Base-by-base conservation (phyloP, 2,797 vertebrate species). In the Hoplostethus mediterraneus region DNA sequence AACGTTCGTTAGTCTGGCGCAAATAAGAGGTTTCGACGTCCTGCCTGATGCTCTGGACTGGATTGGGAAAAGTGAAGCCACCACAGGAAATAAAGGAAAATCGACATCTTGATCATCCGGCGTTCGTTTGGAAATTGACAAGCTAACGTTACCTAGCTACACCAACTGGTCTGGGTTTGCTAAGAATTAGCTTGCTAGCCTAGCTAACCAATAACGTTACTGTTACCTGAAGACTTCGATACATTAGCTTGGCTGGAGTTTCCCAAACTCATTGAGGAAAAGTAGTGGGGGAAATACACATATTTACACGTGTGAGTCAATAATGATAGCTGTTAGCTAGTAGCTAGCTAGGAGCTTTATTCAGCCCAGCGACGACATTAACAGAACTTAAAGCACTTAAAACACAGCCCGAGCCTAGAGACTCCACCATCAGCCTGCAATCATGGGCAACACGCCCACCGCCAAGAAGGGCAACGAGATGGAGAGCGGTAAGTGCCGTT, bases 381-480 rank as follows among this genome's bases (percentile, higher is more conserved):
- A 79, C 63, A 51, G 73, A 28, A 28, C 28, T 74, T 77, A 88
- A 79, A 85, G 76, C 84, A 70, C 60, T 69, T 70, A 78, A 71
- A 90, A 86, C 63, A 81, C 73, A 73, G 74, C 64, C 86, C 79
- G 74, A 86, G 80, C 83, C 81, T 65, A 83, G 87, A 84, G 90
- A 91, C 81, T 76, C 89, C 78, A 81, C 77, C 82, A 88, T 87
- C 90, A 83, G 91, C 80, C 93, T 94, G 93, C 93, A 92, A 92
- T 81, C 92, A 97, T 97, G 96, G 96, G 96, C 94, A 97, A 97
- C 96, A 96, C 96, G 94, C 96, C 96, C 94, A 96, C 96, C 86
- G 95, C 96, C 86, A 97, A 97, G 95, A 97, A 97, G 94, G 96
- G 96, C 93, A 96, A 96, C 90, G 95, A 97, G 92, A 95, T 95